Conservation (phyloP, 2,888 invertebrate species). For the Amblyjoppa fuscipennis region DNA sequence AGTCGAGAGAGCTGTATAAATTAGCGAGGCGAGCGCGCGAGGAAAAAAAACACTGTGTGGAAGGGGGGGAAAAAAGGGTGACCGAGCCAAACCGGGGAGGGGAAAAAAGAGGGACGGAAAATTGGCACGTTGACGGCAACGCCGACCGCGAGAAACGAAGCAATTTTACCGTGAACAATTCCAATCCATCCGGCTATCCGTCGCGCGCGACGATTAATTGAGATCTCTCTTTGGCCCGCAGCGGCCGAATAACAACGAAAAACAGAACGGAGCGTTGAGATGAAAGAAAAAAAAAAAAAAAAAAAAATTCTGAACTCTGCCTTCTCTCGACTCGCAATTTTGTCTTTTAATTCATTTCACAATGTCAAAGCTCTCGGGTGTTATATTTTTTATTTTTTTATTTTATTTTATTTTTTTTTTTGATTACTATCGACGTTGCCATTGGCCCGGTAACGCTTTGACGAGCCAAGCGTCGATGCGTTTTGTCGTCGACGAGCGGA, state of each 20-base stretch:
- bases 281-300: background rate
- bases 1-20: constrained; percentile 56
- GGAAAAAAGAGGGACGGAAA: constrained; percentile 5
- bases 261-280: background rate
- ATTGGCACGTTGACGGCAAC: constrained; percentile 51
- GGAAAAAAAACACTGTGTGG: background rate
- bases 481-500: constrained; percentile 23
- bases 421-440: constrained; percentile 23
- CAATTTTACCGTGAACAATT: background rate
- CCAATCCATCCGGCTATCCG: background rate
- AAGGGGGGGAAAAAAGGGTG: constrained; percentile 3
- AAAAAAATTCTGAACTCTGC: constrained; percentile 12
- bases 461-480: constrained; percentile 26
- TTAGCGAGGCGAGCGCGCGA: constrained; percentile 37
- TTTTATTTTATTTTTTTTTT: background rate
- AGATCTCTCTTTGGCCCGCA: constrained; percentile 38
- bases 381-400: background rate
- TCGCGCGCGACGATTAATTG: constrained; percentile 40
- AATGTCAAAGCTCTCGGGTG: constrained; percentile 14
- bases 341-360: background rate
- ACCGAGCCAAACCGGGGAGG: background rate
- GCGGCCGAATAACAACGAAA: background rate
- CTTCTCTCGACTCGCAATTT: background rate
- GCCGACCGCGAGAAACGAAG: constrained; percentile 31
- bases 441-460: constrained; percentile 33